Evolutionary conservation across 2,888 invertebrate genomes (phyloP).

Genomic region (Nezara viridula): DNA sequence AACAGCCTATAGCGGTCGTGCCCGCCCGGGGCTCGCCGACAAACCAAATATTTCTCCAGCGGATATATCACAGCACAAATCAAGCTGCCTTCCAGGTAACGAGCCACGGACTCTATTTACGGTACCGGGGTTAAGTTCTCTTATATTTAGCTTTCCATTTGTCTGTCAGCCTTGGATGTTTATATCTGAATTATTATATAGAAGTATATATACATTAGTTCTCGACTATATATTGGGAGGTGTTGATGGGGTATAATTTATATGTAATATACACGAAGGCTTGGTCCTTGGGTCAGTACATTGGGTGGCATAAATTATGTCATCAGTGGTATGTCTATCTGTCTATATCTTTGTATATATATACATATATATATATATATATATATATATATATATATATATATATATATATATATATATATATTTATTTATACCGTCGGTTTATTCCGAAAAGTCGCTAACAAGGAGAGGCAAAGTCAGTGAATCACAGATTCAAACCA

Average conservation of each 20-base stretch:
- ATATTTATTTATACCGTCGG: no score
- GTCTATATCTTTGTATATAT: neutral
- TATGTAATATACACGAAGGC: neutral
- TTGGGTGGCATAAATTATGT: neutral
- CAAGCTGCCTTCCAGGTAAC: conserved; percentile 14
- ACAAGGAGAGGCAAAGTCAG: no score
- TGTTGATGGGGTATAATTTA: neutral
- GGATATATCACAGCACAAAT: conserved; percentile 36
- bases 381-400: neutral
- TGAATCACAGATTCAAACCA: no score
- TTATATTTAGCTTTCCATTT: conserved; percentile 38
- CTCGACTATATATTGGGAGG: conserved; percentile 3
- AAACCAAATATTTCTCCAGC: conserved; percentile 47
- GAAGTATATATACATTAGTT: conserved; percentile 33
- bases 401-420: no score
- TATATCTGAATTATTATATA: conserved; percentile 39
- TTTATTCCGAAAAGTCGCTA: no score
- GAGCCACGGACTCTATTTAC: conserved; percentile 28
- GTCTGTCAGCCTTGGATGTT: neutral
- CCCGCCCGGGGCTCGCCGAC: neutral
- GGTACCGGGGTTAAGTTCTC: neutral
- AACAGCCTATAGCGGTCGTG: conserved; percentile 20
- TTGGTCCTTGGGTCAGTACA: neutral
- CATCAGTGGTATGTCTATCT: neutral
- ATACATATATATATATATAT: neutral